phyloP scores from a whole-genome alignment of 2,888 invertebrate genomes.

The Nomada ferruginata region DNA sequence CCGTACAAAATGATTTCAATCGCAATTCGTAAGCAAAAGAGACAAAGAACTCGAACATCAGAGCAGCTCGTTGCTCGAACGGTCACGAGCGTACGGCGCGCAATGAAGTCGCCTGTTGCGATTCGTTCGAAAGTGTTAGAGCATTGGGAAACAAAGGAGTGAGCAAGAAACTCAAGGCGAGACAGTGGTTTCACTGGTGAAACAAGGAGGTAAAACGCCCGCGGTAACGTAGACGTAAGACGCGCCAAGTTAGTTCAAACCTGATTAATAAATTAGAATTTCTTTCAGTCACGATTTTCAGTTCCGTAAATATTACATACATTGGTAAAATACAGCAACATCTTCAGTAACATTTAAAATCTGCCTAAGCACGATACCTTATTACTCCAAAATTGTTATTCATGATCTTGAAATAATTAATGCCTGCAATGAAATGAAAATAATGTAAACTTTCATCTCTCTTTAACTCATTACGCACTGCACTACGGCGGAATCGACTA shows the following conservation, averaged over 20 bases:
- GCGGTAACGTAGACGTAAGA: constrained; percentile 32
- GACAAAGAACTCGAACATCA: constrained; percentile 39
- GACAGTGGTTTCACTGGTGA: constrained; percentile 32
- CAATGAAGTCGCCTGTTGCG: constrained; percentile 63
- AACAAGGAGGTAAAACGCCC: constrained; percentile 16
- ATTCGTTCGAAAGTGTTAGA: constrained; percentile 64
- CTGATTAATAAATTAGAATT: no score
- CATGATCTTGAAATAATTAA: no score
- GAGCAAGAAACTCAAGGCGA: constrained; percentile 49
- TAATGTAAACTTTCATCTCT: no score
- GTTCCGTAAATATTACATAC: no score
- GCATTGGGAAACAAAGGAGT: constrained; percentile 59
- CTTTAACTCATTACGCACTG: no score
- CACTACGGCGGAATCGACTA: not conserved
- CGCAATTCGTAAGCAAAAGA: constrained; percentile 14
- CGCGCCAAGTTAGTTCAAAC: constrained; percentile 10
- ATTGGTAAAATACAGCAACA: no score
- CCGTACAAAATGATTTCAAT: not conserved
- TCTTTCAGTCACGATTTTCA: not conserved
- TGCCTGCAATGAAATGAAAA: no score
- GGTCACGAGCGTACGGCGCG: constrained; percentile 53
- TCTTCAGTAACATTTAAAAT: no score
- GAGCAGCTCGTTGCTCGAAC: constrained; percentile 50
- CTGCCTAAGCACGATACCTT: no score
- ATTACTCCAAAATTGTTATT: no score